A percentile compares a stretch with the other conserved stretches of the same genome.
These are phyloP conservation scores for Trachelus troglodyta DNA, from an alignment of 2,888 invertebrate genomes.

Conservation along the genomic window DNA sequence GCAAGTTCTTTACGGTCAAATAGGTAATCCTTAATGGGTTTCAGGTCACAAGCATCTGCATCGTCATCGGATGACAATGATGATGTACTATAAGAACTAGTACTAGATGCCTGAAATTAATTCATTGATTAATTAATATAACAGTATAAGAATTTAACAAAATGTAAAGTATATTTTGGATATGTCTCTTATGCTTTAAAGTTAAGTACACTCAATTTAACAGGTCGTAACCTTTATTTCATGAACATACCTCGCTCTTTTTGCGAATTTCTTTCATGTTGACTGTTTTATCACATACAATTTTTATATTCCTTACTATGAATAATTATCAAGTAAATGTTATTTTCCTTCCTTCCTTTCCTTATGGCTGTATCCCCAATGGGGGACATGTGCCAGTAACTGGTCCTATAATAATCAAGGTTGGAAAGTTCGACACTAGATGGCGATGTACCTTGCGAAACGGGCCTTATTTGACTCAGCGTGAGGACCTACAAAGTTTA, in stretches of 20 bases:
- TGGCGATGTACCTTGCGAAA: too few species aligned
- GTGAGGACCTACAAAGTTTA: too few species aligned
- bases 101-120: slow-evolving; percentile 7
- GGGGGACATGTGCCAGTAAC: too few species aligned
- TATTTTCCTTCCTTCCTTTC: neutral
- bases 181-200: neutral
- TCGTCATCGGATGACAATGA: slow-evolving; percentile 56
- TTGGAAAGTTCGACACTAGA: too few species aligned
- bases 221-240: neutral
- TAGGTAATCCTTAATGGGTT: slow-evolving; percentile 61
- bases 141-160: neutral
- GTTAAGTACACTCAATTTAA: neutral
- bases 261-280: neutral
- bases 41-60: slow-evolving; percentile 53
- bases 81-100: slow-evolving; percentile 33
- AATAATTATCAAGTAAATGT: neutral
- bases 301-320: neutral
- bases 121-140: neutral
- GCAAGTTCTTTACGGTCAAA: slow-evolving; percentile 54
- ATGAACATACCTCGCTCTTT: neutral
- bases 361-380: too few species aligned
- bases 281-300: too few species aligned
- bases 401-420: too few species aligned
- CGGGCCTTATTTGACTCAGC: too few species aligned
- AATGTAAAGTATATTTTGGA: neutral